Evolutionary conservation across 1,140 invertebrate genomes (phyloP), one percentile per base, ranked within the genome.

Genomic region (Caenorhabditis inopinata): DNA sequence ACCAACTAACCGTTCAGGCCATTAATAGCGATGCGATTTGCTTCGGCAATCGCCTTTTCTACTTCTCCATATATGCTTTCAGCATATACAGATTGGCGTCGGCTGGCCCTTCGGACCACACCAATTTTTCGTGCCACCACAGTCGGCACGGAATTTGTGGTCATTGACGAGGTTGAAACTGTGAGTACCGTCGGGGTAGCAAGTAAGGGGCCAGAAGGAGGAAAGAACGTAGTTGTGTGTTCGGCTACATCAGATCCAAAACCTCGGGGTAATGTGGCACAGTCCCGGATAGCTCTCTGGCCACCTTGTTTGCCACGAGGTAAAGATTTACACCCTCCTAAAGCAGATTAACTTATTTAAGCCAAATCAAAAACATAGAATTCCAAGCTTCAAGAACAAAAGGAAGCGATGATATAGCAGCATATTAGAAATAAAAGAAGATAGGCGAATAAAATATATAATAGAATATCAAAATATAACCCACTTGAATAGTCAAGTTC

Each of bases 61-160:
- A 74, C 48, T 45, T 46, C 73, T 46, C 51, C 42, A 23, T 79
- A 79, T 32, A 79, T 74, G 38, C 78, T 79, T 29, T 79, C 78
- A 11, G 62, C 73, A 51, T 79, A 79, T 11, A 79, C 68, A 27
- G 78, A 79, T 53, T 79, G 78, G 32, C 78, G 38, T 53, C 78
- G 18, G 25, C 78, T 79, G 6, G 58, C 23, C 16, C 78, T 35
- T 21, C 78, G 78, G 27, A 49, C 51, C 3, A 79, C 51, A 23
- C 51, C 32, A 45, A 58, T 53, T 16, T 68, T 68, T 2, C 58
- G 29, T 9, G 58, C 21, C 21, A 68, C 58, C 23, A 68, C 58
- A 21, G 58, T 68, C n/a, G 58, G 58, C 25, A 68, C 32, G 2
- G 21, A 16, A 27, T 42, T 68, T 7, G 58, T n/a, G 21, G 58